Percentiles rank a stretch among this genome's conserved stretches.
phyloP scores from a whole-genome alignment of 1,140 invertebrate genomes.

The Globodera rostochiensis region DNA sequence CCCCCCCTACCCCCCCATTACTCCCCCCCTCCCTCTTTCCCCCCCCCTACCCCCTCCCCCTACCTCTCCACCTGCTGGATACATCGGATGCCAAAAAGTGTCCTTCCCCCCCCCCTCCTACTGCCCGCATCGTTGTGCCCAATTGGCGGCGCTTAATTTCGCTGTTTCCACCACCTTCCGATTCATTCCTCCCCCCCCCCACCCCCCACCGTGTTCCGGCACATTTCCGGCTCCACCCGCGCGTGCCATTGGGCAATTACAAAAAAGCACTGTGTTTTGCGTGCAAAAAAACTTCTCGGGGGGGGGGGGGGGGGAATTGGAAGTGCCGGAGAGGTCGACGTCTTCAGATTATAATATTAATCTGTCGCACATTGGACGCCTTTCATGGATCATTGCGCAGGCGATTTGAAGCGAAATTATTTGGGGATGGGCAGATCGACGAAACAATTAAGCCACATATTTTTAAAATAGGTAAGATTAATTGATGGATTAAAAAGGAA shows the following conservation, averaged over 20 bases:
- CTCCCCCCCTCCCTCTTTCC: no score
- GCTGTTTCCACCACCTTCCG: background rate
- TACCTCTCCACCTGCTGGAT: no score
- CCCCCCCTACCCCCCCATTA: no score
- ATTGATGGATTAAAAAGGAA: no score
- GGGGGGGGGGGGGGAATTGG: background rate
- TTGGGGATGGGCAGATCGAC: no score
- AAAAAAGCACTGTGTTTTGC: background rate
- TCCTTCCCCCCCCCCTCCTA: background rate
- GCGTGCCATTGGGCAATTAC: background rate
- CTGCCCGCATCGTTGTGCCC: background rate
- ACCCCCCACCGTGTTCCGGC: background rate
- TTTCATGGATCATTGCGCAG: background rate
- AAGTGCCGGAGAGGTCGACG: background rate
- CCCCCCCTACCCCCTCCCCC: no score
- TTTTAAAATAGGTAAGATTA: no score
- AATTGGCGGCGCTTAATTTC: background rate
- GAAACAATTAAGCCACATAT: no score
- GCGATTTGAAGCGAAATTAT: background rate
- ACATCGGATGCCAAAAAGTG: background rate
- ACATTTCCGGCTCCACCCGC: background rate
- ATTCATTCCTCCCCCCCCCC: background rate
- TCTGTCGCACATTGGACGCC: background rate
- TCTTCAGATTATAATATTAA: background rate
- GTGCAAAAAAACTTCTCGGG: background rate